Base-by-base conservation (phyloP, 1,140 invertebrate species). In the Papilio xuthus region DNA sequence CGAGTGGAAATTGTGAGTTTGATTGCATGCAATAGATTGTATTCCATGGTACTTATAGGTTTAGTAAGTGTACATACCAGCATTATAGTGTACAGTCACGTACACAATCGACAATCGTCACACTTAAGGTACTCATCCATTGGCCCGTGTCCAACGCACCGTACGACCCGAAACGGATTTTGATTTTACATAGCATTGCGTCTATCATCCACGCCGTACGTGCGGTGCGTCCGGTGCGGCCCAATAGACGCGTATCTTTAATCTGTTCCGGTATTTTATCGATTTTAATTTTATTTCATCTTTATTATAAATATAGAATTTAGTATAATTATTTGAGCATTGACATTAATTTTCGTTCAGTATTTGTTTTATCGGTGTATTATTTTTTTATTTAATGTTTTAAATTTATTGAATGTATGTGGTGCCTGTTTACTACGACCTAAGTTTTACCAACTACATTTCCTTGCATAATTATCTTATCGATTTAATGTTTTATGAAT, bases 281-380 rank as follows among this genome's bases (percentile, higher is more conserved):
- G 44, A 50, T 63, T 69, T 78, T 4, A 76, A 76, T n/a, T n/a
- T 60, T 44, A n/a, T 53, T 76, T 78, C 56, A 75, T 70, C 23
- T 78, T 37, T 75, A 60, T 15, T 56, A 42, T 63, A 76, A 76
- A 79, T 26, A 60, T 81, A 75, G 18, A 78, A 56, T 78, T 78
- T 78, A 78, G 50, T 60, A 74, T 77, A 83, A 76, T 80, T 80
- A 86, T 82, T 85, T 83, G 80, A 83, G 81, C 81, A 84, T 86
- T 86, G 81, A 86, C 82, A 82, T 84, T 72, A 70, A 82, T 81
- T 84, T 85, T 84, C 79, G 80, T 90, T 77, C 88, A 92, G 88
- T 91, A 90, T 91, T 89, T 86, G 85, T 88, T 88, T 88, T 87
- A 82, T 83, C 86, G 86, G 84, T 89, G 89, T 91, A 87, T 85